phyloP scores from a whole-genome alignment of 2,113 vertebrate species.

The Agapornis roseicollis region DNA sequence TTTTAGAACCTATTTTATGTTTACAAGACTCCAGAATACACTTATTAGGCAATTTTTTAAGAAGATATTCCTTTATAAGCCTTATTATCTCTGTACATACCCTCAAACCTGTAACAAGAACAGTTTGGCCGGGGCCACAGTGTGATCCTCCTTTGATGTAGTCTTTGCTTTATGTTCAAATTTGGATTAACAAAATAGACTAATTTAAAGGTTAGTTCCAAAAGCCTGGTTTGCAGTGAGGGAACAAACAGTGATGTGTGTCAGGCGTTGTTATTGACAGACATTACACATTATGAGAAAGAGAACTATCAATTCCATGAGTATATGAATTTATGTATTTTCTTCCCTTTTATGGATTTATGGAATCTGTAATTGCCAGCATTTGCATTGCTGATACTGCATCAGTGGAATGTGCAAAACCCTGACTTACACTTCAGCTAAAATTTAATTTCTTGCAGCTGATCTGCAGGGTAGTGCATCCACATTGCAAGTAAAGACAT shows the following conservation, averaged over 20 bases:
- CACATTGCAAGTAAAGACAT: not conserved
- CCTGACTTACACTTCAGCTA: not conserved
- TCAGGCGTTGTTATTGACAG: not conserved
- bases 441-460: not conserved
- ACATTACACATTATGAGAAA: not conserved
- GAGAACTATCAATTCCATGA: not conserved
- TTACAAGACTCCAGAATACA: not conserved
- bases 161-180: not conserved
- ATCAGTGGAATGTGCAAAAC: not conserved
- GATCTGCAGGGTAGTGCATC: not conserved
- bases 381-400: not conserved
- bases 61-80: not conserved
- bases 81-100: not conserved
- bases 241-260: not conserved
- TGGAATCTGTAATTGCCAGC: not conserved
- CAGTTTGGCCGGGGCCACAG: not conserved
- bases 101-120: not conserved
- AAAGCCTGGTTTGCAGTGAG: not conserved
- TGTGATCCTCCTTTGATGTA: not conserved
- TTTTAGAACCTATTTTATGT: not conserved
- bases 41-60: not conserved
- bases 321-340: not conserved
- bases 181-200: not conserved
- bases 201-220: not conserved
- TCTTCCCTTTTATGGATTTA: not conserved